phyloP scores from a whole-genome alignment of 2,888 invertebrate genomes.

The Diaperis boleti region DNA sequence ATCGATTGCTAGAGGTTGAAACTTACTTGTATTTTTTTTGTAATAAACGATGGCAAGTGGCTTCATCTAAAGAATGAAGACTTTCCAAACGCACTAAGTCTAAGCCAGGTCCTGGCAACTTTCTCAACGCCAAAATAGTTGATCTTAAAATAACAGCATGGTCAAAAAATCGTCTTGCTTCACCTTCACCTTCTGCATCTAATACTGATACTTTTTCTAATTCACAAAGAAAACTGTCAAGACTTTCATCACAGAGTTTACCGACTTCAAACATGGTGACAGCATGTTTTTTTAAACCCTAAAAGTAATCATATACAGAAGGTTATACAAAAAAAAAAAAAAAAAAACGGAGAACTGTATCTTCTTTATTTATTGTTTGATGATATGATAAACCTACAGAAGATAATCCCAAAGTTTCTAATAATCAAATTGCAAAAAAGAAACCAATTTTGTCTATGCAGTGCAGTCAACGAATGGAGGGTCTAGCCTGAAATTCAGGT shows the following conservation, averaged over 20 bases:
- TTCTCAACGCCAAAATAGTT: constrained; percentile 79
- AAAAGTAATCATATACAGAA: no score
- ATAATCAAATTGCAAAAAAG: no score
- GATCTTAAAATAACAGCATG: constrained; percentile 85
- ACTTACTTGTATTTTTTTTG: constrained; percentile 85
- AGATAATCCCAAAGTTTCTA: no score
- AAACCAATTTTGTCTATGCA: no score
- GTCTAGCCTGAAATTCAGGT: no score
- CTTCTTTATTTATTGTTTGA: no score
- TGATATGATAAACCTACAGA: no score
- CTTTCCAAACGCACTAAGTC: constrained; percentile 94
- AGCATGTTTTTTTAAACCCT: constrained; percentile 95
- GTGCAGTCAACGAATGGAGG: no score
- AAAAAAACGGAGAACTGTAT: no score
- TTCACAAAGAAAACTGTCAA: constrained; percentile 91
- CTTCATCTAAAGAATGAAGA: constrained; percentile 87
- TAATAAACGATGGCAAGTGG: constrained; percentile 84
- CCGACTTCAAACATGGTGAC: constrained; percentile 99
- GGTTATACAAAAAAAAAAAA: no score
- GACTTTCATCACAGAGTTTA: constrained; percentile 92
- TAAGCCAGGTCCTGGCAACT: constrained; percentile 69
- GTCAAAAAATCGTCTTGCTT: constrained; percentile 86
- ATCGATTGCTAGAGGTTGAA: no score
- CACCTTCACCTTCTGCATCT: constrained; percentile 76
- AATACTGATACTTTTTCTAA: constrained; percentile 83